Base-by-base conservation (phyloP, 1,140 invertebrate genomes). In the Kradibia gibbosae region DNA sequence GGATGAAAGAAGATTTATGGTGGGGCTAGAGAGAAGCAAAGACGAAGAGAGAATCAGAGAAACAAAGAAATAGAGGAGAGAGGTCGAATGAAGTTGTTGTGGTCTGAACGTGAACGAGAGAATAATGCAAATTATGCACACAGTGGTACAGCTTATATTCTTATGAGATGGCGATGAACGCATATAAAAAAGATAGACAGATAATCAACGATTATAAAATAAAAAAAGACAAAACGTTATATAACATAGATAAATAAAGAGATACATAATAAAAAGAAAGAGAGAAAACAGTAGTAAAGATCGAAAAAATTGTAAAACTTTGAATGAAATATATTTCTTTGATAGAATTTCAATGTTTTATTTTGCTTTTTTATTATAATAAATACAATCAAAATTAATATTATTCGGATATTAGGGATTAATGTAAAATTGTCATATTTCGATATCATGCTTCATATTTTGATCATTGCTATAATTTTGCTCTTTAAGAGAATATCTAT, bases 101-200 rank as follows among this genome's bases (percentile, higher is more conserved):
- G 57, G 50, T 20, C 53, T 31, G 78, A 55, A 79, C 76, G 83
- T 53, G 62, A 82, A 86, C 84, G 65, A 78, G 78, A 84, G 82
- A 84, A 85, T 86, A 85, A 86, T 86, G 84, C 84, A 85, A 85
- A 86, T 85, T 84, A 86, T 85, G 80, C 78, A 83, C 76, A 82
- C 79, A 53, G 70, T 81, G 60, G 83, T 48, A 28, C 25, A 31
- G 42, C 42, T 3, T 25, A 11, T 67, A 60, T 67, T 65, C 53
- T 28, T 28, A 31, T 25, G 39, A 22, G 11, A 48, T n/a, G 13
- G 25, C 25, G 25, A 28, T 20, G n/a, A 48, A 22, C 76, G 2
- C 11, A 34, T 25, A 22, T 45, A 39, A 15, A 20, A 48, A 60
- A 65, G 75, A 60, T 39, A 50, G 31, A 62, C 65, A 39, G 57